These are phyloP conservation scores for Orgyia antiqua DNA, from an alignment of 2,888 invertebrate genomes.

Conservation along the genomic window DNA sequence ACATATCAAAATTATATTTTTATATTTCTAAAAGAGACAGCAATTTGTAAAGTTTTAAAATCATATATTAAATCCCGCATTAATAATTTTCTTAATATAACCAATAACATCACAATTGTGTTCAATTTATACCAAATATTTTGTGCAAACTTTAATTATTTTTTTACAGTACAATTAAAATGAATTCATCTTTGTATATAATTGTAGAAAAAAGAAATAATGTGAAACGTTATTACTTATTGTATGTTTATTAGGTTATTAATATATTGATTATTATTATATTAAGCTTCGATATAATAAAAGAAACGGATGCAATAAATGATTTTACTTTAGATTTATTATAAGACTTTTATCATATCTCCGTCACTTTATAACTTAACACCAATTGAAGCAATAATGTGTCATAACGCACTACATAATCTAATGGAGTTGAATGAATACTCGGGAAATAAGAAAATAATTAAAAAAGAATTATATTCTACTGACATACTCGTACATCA, in stretches of 20 bases:
- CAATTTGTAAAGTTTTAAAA: too few relatives aligned
- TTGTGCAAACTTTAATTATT: slow-evolving; percentile 43
- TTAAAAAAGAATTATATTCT: too few relatives aligned
- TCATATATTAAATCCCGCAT: too few relatives aligned
- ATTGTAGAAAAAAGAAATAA: slow-evolving; percentile 31
- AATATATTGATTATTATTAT: slow-evolving; percentile 23
- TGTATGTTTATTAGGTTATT: slow-evolving; percentile 33
- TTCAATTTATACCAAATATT: slow-evolving; percentile 71
- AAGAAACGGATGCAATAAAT: slow-evolving; percentile 26
- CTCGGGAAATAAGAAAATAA: too few relatives aligned
- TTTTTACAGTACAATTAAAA: slow-evolving; percentile 36
- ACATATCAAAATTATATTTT: too few relatives aligned
- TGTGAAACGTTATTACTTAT: slow-evolving; percentile 23
- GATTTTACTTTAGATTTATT: slow-evolving; percentile 6
- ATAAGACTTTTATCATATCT: slow-evolving; percentile 16
- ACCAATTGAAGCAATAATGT: too few relatives aligned
- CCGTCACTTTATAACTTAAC: too few relatives aligned
- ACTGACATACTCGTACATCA: too few relatives aligned
- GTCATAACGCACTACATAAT: too few relatives aligned
- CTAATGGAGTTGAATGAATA: too few relatives aligned
- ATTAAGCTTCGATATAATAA: slow-evolving; percentile 26
- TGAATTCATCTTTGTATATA: slow-evolving; percentile 41
- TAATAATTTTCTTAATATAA: too few relatives aligned
- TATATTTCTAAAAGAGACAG: too few relatives aligned
- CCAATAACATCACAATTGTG: slow-evolving; percentile 75